Evolutionary conservation across 1,140 invertebrate genomes (phyloP).

Genomic region (Formica exsecta): DNA sequence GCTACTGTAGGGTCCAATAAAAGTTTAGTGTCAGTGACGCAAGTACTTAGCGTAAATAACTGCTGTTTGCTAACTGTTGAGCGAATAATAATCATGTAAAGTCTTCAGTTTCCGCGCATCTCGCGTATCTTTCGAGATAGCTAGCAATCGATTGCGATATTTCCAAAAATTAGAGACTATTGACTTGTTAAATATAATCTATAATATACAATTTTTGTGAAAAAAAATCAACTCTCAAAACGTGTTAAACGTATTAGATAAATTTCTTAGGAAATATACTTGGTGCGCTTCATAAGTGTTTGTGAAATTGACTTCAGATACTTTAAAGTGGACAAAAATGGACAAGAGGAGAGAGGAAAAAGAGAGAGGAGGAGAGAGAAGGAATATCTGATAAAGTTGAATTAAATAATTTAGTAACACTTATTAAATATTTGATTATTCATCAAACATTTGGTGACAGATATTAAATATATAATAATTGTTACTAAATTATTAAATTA

Average conservation of each 20-base stretch:
- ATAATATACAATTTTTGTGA: neutral
- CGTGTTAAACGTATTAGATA: neutral
- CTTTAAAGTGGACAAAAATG: neutral
- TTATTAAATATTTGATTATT: too few species aligned
- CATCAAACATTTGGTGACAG: too few species aligned
- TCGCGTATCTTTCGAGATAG: neutral
- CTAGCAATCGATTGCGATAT: neutral
- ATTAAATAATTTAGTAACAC: too few species aligned
- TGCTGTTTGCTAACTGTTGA: constrained; percentile 31
- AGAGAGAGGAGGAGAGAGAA: too few species aligned
- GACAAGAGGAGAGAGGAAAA: too few species aligned
- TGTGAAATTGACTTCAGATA: neutral
- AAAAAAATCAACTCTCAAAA: neutral
- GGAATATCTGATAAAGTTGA: too few species aligned
- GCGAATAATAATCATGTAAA: constrained; percentile 19
- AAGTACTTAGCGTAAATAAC: constrained; percentile 47
- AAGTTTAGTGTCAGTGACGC: constrained; percentile 50
- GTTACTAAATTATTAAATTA: too few species aligned
- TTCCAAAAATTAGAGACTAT: constrained; percentile 1
- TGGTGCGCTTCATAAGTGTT: neutral
- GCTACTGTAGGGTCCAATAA: constrained; percentile 46
- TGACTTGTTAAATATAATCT: neutral
- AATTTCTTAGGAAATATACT: neutral
- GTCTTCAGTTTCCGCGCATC: neutral
- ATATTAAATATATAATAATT: too few species aligned